Conservation (phyloP, 2,797 vertebrate genomes). For the Mormyrus hasselquistii region DNA sequence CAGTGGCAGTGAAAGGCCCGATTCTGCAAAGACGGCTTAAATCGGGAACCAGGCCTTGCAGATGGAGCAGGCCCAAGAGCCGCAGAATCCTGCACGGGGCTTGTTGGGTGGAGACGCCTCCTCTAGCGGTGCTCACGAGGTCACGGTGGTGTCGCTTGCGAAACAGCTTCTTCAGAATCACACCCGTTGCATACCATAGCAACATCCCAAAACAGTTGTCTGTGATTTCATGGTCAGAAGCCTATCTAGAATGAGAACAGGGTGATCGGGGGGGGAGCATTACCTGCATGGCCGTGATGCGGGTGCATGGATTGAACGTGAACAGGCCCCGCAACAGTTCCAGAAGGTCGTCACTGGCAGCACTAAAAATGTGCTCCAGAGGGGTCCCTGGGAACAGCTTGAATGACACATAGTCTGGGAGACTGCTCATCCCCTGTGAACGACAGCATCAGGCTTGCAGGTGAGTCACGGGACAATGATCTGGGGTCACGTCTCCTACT, state of each 20-base stretch:
- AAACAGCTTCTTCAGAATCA: not conserved
- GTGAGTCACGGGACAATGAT: not conserved
- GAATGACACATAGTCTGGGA: constrained; percentile 92
- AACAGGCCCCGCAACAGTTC: constrained; percentile 84
- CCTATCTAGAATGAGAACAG: not conserved
- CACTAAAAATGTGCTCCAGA: constrained; percentile 91
- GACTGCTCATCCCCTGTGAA: constrained; percentile 78
- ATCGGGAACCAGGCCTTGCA: not conserved
- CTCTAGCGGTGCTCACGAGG: not conserved
- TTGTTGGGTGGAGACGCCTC: not conserved
- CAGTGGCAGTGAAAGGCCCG: not conserved
- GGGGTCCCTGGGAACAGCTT: constrained; percentile 88
- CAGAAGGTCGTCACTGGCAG: constrained; percentile 87
- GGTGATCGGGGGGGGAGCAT: not conserved
- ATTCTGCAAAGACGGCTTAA: not conserved
- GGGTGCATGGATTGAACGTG: constrained; percentile 78
- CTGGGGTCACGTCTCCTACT: not conserved
- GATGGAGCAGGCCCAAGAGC: not conserved
- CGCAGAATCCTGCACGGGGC: not conserved
- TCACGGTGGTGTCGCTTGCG: not conserved
- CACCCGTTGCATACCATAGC: not conserved
- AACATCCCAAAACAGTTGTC: not conserved
- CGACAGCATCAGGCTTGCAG: not conserved
- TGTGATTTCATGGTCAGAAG: not conserved
- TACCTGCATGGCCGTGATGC: constrained; percentile 74